Base-by-base conservation (phyloP, 92 coral and sea anemone species). In the Phenganax marumi region DNA sequence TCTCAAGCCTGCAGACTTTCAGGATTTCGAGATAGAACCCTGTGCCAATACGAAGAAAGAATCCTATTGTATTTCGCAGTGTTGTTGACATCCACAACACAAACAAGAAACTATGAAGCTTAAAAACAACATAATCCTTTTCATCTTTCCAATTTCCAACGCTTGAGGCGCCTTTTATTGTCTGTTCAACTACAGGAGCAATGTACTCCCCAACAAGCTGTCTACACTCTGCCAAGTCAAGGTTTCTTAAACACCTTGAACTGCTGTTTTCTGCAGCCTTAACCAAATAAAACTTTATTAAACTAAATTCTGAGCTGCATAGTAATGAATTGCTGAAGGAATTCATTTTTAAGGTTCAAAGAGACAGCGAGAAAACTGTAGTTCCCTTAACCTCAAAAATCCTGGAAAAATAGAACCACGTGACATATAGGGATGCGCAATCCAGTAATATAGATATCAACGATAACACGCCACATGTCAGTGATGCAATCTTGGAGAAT, bases 141-240 rank as follows among this genome's bases (percentile, higher is more conserved):
- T 78, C 72, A 24, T 78, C 73, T 52, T 57, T 78, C 83, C 83
- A 78, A 19, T 63, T 23, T 63, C 72, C 73, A 13, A 43, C 70
- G 48, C 26, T 50, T 16, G 73, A 78, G 12, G 8, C 46, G n/a
- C 63, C 73, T 24, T 46, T 21, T 11, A 78, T 24, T 8, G 25
- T 61, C 47, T 78, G 83, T 24, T 52, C 22, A 13, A 62, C 43
- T 6, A 53, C 83, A 8, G 50, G 26, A 52, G 60, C 71, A 3
- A 78, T 57, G 49, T 56, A 62, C 7, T 78, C 83, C 8, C 7
- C 43, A 16, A 78, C 73, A 0, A 61, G 48, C 43, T 78, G 10
- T 47, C 19, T 18, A 48, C 83, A 60, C 63, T 78, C 83, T 0
- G 11, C 22, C 18, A 26, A n/a, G 8, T 50, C 83, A 61, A 78